Base-by-base conservation (phyloP, 2,113 vertebrate species). In the Gadus macrocephalus region DNA sequence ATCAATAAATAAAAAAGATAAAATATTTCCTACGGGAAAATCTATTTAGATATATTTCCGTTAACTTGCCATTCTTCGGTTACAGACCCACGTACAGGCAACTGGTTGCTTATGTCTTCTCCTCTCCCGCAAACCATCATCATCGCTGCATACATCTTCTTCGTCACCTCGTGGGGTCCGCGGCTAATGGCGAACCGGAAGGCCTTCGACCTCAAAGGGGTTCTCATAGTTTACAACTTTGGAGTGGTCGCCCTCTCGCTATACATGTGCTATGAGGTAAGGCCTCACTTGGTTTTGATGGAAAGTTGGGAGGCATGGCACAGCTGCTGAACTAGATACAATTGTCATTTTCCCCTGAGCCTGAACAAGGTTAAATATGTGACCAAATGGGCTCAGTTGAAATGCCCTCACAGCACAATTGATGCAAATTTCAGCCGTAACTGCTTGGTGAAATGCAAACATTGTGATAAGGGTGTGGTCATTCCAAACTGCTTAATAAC, bases 101-200 rank as follows among this genome's bases (percentile, higher is more conserved):
- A 92, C 69, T 99, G 93, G 94, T 81, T 91, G 1, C 90, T 99
- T 27, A 99, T 99, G 97, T 94, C 95, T 1, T 96, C 96, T 0
- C 96, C 95, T 56, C 62, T 97, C 28, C 94, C 93, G 55, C 97
- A 97, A 80, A 92, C 92, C 0, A 53, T 96, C 86, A 91, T 99
- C 75, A 90, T 99, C 73, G 80, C 62, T 27, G 78, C 85, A 0
- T 99, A 99, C 74, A 88, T 99, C 78, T 96, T 93, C 88, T 98
- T 99, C 80, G 96, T 97, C 25, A 94, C 84, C 0, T 94, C 91
- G 1, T 80, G 98, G 80, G 97, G 97, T 72, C 97, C 97, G 35
- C 93, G 90, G 76, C 62, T 98, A 53, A 99, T 99, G 97, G 95
- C 98, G 89, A 98, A 96, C 84, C 93, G 93, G 83, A 98, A 97